Conservation (phyloP, 2,113 vertebrate species). For the Callocephalon fimbriatum region DNA sequence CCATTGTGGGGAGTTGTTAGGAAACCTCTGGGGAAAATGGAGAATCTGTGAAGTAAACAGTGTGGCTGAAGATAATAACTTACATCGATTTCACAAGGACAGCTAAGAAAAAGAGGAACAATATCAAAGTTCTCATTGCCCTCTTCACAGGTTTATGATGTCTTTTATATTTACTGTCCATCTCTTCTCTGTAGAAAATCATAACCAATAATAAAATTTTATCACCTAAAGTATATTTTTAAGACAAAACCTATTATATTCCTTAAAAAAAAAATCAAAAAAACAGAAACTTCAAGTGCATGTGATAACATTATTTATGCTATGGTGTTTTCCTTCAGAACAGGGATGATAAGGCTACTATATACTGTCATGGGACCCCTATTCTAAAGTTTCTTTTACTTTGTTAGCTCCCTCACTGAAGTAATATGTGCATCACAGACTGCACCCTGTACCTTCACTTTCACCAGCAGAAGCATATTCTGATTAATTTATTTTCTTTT, state of each 20-base stretch:
- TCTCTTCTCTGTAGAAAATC: slow-evolving; percentile 6
- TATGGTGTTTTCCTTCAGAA: neutral
- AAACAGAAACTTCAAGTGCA: neutral
- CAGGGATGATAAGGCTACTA: neutral
- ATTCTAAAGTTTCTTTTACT: neutral
- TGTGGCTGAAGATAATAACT: slow-evolving; percentile 23
- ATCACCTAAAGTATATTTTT: slow-evolving; percentile 38
- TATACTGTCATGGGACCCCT: neutral
- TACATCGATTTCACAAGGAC: slow-evolving; percentile 25
- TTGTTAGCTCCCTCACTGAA: neutral
- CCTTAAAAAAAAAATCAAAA: neutral
- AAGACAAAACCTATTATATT: neutral
- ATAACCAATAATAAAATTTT: slow-evolving; percentile 27
- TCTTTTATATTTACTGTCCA: neutral
- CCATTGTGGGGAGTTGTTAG: neutral
- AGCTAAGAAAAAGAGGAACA: slow-evolving; percentile 12
- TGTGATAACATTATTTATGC: neutral
- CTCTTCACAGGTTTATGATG: slow-evolving; percentile 36
- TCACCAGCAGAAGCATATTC: neutral
- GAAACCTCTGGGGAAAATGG: slow-evolving; percentile 5
- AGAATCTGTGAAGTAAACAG: slow-evolving; percentile 24
- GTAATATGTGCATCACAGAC: neutral
- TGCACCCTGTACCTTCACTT: neutral
- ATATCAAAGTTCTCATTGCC: slow-evolving; percentile 24
- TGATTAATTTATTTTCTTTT: neutral